These are phyloP conservation scores for Turnix velox DNA, from an alignment of 2,113 vertebrate genomes.

Conservation along the genomic window DNA sequence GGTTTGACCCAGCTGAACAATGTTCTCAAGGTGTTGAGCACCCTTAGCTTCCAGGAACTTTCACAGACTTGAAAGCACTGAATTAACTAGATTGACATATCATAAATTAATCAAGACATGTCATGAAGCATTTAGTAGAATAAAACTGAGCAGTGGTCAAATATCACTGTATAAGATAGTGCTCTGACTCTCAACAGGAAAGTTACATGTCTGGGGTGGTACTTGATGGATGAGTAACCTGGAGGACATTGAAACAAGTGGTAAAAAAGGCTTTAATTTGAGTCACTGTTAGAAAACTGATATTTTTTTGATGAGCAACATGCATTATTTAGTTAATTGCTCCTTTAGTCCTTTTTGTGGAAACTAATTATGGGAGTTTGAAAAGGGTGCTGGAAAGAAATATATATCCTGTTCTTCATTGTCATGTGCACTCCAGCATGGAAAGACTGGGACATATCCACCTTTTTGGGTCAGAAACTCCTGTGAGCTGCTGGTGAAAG, in stretches of 20 bases:
- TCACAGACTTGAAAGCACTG: background rate
- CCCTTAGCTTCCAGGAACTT: background rate
- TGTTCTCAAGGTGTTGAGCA: background rate
- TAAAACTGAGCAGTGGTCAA: background rate
- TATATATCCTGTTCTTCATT: background rate
- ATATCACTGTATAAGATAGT: background rate
- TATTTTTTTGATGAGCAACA: constrained; percentile 2
- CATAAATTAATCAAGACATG: constrained; percentile 7
- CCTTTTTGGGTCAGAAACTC: background rate
- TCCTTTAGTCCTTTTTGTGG: background rate
- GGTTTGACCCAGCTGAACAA: background rate
- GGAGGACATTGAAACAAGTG: background rate
- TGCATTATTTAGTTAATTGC: constrained; percentile 51
- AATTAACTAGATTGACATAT: background rate
- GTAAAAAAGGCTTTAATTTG: background rate
- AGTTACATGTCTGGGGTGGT: background rate
- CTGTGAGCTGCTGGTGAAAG: background rate
- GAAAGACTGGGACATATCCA: background rate
- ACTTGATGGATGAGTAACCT: background rate
- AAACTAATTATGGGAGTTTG: background rate
- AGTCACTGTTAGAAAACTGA: background rate
- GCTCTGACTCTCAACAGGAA: background rate
- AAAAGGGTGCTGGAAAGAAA: background rate
- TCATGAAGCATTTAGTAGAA: background rate
- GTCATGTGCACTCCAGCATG: background rate